Percentiles rank a stretch among this genome's conserved stretches.
Evolutionary conservation across 2,797 vertebrate genomes (phyloP).

Genomic region (Enteromius thamalakanensis): DNA sequence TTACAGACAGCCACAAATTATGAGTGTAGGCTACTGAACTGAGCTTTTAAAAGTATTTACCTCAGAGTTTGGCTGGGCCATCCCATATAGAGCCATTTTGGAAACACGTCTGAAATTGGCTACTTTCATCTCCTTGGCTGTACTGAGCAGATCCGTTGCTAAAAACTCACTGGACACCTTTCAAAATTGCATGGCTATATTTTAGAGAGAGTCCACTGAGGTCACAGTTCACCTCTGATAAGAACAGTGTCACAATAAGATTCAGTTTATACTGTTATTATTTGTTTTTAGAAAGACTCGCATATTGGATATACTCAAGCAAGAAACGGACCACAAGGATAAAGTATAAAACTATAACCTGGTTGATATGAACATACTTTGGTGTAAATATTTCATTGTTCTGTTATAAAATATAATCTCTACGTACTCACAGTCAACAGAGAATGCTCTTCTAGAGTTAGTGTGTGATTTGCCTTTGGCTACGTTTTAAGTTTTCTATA

Average conservation of each 20-base stretch:
- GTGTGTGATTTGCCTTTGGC: not conserved
- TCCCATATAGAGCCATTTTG: constrained; percentile 84
- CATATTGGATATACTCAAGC: not conserved
- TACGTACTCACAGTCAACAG: not conserved
- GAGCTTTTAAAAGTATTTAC: constrained; percentile 65
- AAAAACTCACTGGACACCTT: constrained; percentile 79
- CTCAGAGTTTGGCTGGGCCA: constrained; percentile 85
- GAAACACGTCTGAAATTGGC: constrained; percentile 87
- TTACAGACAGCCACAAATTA: not conserved
- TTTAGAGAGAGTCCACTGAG: not conserved
- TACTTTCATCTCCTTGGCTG: constrained; percentile 82
- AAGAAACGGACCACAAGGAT: not conserved
- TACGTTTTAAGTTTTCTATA: not conserved
- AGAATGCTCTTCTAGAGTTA: not conserved
- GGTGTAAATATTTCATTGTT: too few relatives aligned
- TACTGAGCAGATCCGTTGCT: constrained; percentile 81
- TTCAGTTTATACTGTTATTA: not conserved
- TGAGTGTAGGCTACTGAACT: not conserved
- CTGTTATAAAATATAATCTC: not conserved
- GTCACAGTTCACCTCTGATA: not conserved
- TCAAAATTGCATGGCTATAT: not conserved
- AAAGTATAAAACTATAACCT: not conserved
- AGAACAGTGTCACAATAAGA: not conserved
- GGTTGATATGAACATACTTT: not conserved
- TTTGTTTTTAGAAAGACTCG: not conserved